phyloP scores from a whole-genome alignment of 2,113 vertebrate species.

The Chascanopsetta lugubris region DNA sequence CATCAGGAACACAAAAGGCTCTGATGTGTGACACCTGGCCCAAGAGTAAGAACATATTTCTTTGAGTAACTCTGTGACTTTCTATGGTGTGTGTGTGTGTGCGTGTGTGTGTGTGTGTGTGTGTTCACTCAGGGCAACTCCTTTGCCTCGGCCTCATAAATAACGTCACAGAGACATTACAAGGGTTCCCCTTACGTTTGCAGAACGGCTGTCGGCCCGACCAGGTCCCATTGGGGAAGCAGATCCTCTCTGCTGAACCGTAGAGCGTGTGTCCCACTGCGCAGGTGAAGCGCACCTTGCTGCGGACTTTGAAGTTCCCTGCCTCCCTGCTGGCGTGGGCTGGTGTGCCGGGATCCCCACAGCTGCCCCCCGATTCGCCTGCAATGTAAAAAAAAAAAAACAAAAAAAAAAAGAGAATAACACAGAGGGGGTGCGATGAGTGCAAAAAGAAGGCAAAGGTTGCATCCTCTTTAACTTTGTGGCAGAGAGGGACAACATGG shows the following conservation, averaged over 20 bases:
- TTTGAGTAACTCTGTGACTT: neutral
- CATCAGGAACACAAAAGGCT: neutral
- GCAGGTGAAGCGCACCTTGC: constrained; percentile 91
- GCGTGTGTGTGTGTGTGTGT: neutral
- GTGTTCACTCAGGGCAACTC: neutral
- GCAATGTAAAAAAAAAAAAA: too few relatives aligned
- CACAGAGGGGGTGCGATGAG: constrained; percentile 36
- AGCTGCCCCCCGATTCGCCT: constrained; percentile 88
- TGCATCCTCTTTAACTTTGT: constrained; percentile 6
- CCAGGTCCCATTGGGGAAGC: constrained; percentile 95
- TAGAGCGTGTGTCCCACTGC: constrained; percentile 90
- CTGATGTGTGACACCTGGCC: neutral
- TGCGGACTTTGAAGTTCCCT: constrained; percentile 92
- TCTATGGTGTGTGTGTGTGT: neutral
- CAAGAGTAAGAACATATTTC: neutral
- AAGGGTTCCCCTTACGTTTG: constrained; percentile 86
- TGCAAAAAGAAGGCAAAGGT: constrained; percentile 35
- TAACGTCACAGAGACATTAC: constrained; percentile 21
- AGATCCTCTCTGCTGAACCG: constrained; percentile 93
- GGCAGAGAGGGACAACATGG: constrained; percentile 28
- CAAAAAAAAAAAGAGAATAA: too few relatives aligned
- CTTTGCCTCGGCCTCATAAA: neutral
- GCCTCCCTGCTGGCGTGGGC: constrained; percentile 92
- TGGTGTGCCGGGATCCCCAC: constrained; percentile 95
- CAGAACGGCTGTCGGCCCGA: constrained; percentile 95